phyloP scores from a whole-genome alignment of 37 sponge, comb jelly and placozoan species.

The Halisarca cf. caerulea region DNA sequence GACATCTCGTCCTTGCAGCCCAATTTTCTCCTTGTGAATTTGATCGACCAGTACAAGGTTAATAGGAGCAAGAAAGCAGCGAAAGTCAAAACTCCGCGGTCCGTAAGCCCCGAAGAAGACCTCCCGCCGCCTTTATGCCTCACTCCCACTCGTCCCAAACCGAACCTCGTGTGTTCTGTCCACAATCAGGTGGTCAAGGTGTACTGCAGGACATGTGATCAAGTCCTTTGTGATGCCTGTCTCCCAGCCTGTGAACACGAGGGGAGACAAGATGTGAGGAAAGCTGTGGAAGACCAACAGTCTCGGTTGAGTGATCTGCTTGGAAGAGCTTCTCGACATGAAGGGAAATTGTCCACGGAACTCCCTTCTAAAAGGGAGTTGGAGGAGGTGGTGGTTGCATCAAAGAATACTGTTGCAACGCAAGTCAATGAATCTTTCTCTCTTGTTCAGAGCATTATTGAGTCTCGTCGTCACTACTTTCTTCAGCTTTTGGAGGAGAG shows the following conservation, averaged over 20 bases:
- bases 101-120: not conserved
- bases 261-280: not conserved
- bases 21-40: not conserved
- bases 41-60: not conserved
- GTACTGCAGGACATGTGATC: not conserved
- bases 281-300: too few species aligned
- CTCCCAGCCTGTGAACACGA: not conserved
- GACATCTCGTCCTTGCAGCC: not conserved
- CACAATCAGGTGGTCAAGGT: not conserved
- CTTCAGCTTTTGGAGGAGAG: not conserved
- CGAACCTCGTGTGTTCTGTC: not conserved
- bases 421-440: too few species aligned
- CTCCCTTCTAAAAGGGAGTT: too few species aligned
- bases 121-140: not conserved
- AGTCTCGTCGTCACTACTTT: too few species aligned
- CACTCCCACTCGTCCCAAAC: not conserved
- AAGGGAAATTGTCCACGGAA: too few species aligned
- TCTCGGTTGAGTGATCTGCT: too few species aligned
- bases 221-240: not conserved
- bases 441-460: too few species aligned
- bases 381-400: too few species aligned
- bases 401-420: too few species aligned
- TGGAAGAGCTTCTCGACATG: too few species aligned
- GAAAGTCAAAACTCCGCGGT: not conserved
- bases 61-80: not conserved